Conservation (phyloP, 2,113 vertebrate genomes). For the Bostrychus sinensis region DNA sequence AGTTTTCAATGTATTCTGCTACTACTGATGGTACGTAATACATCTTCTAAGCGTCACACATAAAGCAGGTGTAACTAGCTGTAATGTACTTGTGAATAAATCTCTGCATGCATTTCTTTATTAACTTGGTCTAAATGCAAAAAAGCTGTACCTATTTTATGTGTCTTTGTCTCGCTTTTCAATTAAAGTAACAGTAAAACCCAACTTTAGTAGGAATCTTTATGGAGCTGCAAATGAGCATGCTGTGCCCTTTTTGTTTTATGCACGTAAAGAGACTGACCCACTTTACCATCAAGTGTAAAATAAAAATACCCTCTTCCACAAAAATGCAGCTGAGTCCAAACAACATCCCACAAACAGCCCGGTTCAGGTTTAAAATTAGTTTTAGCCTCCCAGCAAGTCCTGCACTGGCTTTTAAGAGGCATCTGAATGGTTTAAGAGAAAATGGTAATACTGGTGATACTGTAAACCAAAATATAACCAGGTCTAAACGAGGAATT, state of each 20-base stretch:
- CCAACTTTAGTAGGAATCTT: slow-evolving; percentile 32
- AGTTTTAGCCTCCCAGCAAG: slow-evolving; percentile 39
- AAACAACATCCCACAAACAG: slow-evolving; percentile 62
- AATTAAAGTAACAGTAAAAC: slow-evolving; percentile 22
- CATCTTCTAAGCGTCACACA: neutral
- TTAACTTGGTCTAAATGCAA: neutral
- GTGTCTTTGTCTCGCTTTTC: neutral
- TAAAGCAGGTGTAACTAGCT: neutral
- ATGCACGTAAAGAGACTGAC: slow-evolving; percentile 47
- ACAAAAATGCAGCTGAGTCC: slow-evolving; percentile 59
- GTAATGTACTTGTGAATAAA: neutral
- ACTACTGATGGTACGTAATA: neutral
- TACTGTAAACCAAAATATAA: no score
- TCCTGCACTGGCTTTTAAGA: slow-evolving; percentile 1
- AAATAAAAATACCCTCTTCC: slow-evolving; percentile 59
- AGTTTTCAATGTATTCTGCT: neutral
- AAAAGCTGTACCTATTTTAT: neutral
- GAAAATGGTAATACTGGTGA: no score
- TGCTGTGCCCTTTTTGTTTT: slow-evolving; percentile 37
- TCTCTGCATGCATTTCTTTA: slow-evolving; percentile 4
- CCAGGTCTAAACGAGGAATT: no score
- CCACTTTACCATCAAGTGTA: slow-evolving; percentile 57
- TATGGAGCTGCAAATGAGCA: slow-evolving; percentile 27
- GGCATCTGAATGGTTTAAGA: no score
- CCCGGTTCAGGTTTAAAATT: slow-evolving; percentile 57